Base-by-base conservation (phyloP, 2,113 vertebrate genomes). In the Sphaerodactylus townsendi region DNA sequence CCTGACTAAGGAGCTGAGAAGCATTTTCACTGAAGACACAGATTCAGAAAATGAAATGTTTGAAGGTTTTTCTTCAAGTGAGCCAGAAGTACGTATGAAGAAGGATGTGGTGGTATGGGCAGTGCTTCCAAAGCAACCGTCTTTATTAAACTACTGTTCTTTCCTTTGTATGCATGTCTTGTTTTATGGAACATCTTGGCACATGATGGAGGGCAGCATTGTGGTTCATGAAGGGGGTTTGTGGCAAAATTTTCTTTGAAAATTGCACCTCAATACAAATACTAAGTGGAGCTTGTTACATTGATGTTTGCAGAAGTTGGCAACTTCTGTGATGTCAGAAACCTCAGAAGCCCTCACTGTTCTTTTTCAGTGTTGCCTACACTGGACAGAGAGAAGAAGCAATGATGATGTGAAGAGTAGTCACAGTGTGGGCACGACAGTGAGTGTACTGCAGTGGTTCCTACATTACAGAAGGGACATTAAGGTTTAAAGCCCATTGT, bases 1-100 rank as follows among this genome's bases (percentile, higher is more conserved):
- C 79, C 97, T 98, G 81, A 98, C 97, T 0, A 94, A 97, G 4
- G 97, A 99, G 81, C 95, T 98, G 78, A 95, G 74, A 35, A 96
- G 84, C 79, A 96, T 98, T 92, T 99, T 99, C 94, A 89, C 94
- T n/a, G 98, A 98, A 90, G 97, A 99, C 86, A 97, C 96, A 0
- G 98, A 98, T 92, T 97, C 97, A 33, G 97, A 99, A 87, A 92
- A 35, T 0, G 97, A 97, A 85, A 96, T 91, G 9, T 99, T 99
- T 83, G 96, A 98, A 94, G 98, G 98, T 5, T 99, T 99, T 41
- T 10, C 90, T 8, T 92, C 93, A 87, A 94, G 85, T 0, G 94
- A 92, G 56, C 89, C 95, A 84, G 89, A 88, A 46, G 10, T 77
- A 10, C 90, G 78, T 83, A 90, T 86, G 80, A 79, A 89, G 82